Base-by-base conservation (phyloP, 2,888 invertebrate genomes). In the Tachystola acroxantha region DNA sequence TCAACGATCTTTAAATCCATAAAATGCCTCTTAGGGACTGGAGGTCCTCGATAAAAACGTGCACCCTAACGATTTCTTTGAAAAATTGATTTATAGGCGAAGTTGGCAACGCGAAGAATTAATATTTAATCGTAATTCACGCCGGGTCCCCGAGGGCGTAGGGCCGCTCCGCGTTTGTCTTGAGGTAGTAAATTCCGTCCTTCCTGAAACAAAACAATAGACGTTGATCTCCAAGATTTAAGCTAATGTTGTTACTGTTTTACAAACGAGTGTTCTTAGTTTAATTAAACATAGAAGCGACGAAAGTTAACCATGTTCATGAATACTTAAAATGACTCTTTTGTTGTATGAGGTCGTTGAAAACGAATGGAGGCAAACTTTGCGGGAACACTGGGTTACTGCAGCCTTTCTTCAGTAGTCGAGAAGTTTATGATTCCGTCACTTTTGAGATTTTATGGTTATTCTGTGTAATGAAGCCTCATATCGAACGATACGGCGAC, bases 131-230 rank as follows among this genome's bases (percentile, higher is more conserved):
- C 51, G 54, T 61, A 45, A 60, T 56, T 65, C 57, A 64, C 45
- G 63, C 53, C 45, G 60, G 67, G 45, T 77, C 76, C 45, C 81
- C 79, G 39, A 81, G 57, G 35, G 88, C 88, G 71, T 69, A 89
- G 39, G 89, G 89, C 45, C 75, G 67, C 54, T 80, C 75, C n/a
- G 78, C 75, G 52, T 80, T 86, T 43, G 89, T 89, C 66, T 64
- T 75, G 50, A 89, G 78, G 70, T 88, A 89, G 74, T 86, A 89
- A 59, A 87, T 79, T 48, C 89, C 89, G 52, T 88, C 86, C 59
- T 88, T 84, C 64, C 88, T 89, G 80, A 46, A 82, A 82, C 53
- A 40, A 71, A 62, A 78, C 70, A 73, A 74, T 61, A 46, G 55
- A 45, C 58, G 54, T 63, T 66, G 61, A 67, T 68, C 64, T 64